Evolutionary conservation across 2,113 vertebrate species (phyloP).

Genomic region (Astatoreochromis straeleni): DNA sequence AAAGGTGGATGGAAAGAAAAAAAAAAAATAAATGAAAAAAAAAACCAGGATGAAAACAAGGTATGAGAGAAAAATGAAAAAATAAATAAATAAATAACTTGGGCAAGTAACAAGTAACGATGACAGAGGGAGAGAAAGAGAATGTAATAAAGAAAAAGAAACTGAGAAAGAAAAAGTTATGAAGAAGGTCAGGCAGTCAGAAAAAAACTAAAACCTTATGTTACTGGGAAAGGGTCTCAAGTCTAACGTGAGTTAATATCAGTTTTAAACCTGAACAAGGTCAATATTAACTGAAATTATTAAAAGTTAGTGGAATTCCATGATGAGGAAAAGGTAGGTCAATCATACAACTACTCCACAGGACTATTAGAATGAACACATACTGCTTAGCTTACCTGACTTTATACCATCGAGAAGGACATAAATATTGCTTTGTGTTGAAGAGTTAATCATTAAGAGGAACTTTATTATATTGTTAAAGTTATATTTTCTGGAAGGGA

Average conservation of each 20-base stretch:
- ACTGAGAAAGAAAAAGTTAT: not conserved
- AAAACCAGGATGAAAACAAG: not conserved
- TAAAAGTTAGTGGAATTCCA: not conserved
- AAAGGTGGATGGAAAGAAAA: too few relatives aligned
- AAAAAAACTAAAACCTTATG: not conserved
- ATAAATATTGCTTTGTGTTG: not conserved
- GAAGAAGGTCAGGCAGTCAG: not conserved
- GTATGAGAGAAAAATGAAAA: not conserved
- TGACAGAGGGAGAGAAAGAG: not conserved
- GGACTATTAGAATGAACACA: not conserved
- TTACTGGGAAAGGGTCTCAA: not conserved
- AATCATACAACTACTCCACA: not conserved
- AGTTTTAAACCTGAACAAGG: not conserved
- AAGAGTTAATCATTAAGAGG: not conserved
- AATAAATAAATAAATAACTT: not conserved
- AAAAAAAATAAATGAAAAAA: fast-evolving
- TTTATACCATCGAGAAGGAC: not conserved
- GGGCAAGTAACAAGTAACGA: not conserved
- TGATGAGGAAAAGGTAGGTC: not conserved
- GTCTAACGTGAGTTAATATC: not conserved
- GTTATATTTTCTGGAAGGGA: not conserved
- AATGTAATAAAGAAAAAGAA: not conserved
- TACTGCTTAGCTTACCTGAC: not conserved
- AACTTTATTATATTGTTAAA: not conserved
- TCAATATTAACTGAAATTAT: not conserved